Evolutionary conservation across 2,113 vertebrate genomes (phyloP).

Genomic region (Henicopernis longicauda): DNA sequence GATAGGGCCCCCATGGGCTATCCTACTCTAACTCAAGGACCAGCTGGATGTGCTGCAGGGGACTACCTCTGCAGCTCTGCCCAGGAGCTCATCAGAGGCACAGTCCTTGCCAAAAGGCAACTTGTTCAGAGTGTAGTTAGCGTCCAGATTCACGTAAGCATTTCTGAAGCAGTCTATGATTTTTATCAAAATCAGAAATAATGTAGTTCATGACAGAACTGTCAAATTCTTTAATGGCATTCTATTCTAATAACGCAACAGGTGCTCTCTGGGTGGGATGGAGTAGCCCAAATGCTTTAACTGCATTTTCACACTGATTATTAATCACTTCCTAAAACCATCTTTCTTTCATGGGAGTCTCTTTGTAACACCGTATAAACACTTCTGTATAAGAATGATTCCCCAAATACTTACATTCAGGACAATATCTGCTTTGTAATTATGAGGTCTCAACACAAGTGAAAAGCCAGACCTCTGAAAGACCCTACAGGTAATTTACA

Average conservation of each 20-base stretch:
- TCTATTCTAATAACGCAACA: background rate
- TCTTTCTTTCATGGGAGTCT: background rate
- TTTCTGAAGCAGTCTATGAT: background rate
- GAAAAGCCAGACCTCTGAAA: background rate
- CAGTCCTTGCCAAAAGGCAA: background rate
- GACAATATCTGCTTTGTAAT: background rate
- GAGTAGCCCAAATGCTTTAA: background rate
- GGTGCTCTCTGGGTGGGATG: background rate
- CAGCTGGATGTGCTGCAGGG: background rate
- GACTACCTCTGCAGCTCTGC: background rate
- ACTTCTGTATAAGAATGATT: background rate
- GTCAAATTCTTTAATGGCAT: background rate
- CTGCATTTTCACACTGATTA: background rate
- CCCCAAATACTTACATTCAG: background rate
- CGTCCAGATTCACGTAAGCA: background rate
- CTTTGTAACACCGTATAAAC: background rate
- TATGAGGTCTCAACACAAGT: background rate
- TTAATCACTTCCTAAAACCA: background rate
- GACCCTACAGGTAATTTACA: background rate
- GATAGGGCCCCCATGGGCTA: background rate
- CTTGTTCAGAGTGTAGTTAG: background rate
- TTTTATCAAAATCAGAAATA: background rate
- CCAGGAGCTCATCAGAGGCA: background rate
- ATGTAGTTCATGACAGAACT: background rate
- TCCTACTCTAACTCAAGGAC: accelerated